Base-by-base conservation (phyloP, 2,888 invertebrate genomes). In the Microctonus brassicae region DNA sequence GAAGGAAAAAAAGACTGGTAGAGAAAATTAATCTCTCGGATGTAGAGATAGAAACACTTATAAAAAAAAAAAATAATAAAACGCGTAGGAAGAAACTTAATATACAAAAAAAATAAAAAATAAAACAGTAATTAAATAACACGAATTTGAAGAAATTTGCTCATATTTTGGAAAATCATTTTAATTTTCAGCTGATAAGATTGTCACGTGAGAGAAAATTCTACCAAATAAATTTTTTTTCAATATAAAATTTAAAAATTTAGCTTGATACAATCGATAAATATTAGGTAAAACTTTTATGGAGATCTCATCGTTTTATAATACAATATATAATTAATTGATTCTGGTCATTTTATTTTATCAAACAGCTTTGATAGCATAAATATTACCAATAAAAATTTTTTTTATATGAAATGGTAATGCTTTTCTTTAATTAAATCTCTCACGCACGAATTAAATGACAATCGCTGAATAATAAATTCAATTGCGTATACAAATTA, bases 1-100 rank as follows among this genome's bases (percentile, higher is more conserved):
- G 82, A 84, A 82, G 80, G 77, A 65, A 73, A 82, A 81, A 74
- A 85, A 85, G 84, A 85, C 85, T 85, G 85, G 82, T 84, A 85
- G 84, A 83, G 75, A 81, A 80, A 61, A 67, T 34, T 24, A 53
- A 70, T 70, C 66, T 79, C 78, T 78, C 76, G 79, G 80, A 77
- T 81, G 76, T 79, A 80, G 78, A 69, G 34, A n/a, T 47, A 69
- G 26, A 34, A 47, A 47, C 24, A 53, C n/a, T 22, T 42, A 57
- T 42, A 17, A 39, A 20, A 39, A 20, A 57, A 42, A 39, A 60
- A 60, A 60, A 57, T 67, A 26, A 39, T 57, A 24, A 66, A 66
- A 61, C 57, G 47, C 20, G 62, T n/a, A 17, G 10, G 47, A 10
- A 42, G 39, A 22, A 9, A 2, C 5, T n/a, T 4, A n/a, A n/a